phyloP scores from a whole-genome alignment of 2,113 vertebrate species.

The Phylloscopus trochilus region DNA sequence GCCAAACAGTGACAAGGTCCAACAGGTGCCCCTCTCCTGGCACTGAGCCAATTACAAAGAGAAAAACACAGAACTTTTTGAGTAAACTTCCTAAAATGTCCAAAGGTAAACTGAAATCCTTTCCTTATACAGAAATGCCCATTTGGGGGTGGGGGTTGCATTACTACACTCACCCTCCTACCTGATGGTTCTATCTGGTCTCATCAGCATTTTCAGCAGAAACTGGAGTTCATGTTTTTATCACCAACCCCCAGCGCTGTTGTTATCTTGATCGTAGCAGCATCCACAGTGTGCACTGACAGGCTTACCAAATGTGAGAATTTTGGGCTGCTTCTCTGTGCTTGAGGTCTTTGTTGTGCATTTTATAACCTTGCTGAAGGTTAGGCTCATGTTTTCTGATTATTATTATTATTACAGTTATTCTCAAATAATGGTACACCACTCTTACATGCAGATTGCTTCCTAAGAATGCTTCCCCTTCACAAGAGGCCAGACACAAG shows the following conservation, averaged over 20 bases:
- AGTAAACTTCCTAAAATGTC: no score
- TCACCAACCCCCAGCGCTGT: rapidly evolving
- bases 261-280: neutral
- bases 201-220: neutral
- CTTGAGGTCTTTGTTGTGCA: neutral
- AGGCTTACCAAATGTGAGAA: neutral
- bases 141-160: no score
- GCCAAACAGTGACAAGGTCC: no score
- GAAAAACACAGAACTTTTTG: no score
- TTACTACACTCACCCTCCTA: neutral
- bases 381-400: neutral
- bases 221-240: neutral
- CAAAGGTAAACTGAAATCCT: no score
- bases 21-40: no score
- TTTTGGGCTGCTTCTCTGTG: neutral
- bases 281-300: neutral
- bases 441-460: neutral
- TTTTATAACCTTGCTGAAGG: neutral
- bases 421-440: neutral
- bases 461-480: neutral
- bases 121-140: no score
- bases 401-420: neutral
- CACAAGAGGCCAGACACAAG: neutral
- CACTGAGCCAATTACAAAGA: no score
- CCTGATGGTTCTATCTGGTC: neutral